These are phyloP conservation scores for Ptiloglossa arizonensis DNA, from an alignment of 1,140 invertebrate species.

Conservation along the genomic window DNA sequence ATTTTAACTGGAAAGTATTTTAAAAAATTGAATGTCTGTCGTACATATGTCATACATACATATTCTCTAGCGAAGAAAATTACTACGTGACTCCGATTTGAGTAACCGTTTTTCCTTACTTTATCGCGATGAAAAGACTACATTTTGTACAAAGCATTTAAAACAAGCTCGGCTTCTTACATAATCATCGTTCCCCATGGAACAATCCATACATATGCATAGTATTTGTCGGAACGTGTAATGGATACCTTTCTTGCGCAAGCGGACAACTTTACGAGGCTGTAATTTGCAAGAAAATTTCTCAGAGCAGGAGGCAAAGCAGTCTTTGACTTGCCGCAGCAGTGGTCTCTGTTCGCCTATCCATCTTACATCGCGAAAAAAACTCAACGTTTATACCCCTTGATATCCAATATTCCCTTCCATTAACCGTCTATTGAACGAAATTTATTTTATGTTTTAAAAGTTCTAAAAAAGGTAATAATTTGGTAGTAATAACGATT, in stretches of 20 bases:
- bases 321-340: constrained; percentile 15
- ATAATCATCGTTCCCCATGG: not conserved
- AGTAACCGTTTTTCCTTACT: too few relatives aligned
- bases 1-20: too few relatives aligned
- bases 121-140: too few relatives aligned
- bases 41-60: too few relatives aligned
- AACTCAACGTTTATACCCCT: not conserved
- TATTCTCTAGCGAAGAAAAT: too few relatives aligned
- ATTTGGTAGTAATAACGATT: too few relatives aligned
- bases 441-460: too few relatives aligned
- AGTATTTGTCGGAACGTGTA: constrained; percentile 31
- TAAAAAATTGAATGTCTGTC: too few relatives aligned
- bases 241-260: constrained; percentile 11
- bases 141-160: not conserved
- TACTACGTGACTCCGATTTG: too few relatives aligned
- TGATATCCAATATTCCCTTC: not conserved
- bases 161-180: not conserved
- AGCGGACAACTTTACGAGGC: constrained; percentile 36
- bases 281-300: constrained; percentile 61
- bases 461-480: too few relatives aligned
- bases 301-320: not conserved
- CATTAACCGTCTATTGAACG: too few relatives aligned
- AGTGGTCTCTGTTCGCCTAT: not conserved
- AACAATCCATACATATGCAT: not conserved
- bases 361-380: not conserved